Base-by-base conservation (phyloP, 2,797 vertebrate species). In the Etheostoma nigrum region DNA sequence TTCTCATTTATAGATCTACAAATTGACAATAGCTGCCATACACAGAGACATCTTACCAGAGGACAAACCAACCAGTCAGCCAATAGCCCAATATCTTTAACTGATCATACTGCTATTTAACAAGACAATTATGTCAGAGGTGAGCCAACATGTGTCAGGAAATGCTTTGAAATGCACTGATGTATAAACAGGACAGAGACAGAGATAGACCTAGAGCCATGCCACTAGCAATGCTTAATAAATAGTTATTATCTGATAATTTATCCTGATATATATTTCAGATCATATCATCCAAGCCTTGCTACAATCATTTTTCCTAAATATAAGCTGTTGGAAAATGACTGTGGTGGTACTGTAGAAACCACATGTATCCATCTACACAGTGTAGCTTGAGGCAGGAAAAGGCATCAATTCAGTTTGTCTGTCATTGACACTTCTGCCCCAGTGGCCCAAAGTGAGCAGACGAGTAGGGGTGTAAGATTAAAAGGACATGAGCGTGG, bases 401-500 rank as follows among this genome's bases (percentile, higher is more conserved):
- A 65, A 67, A 30, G 61, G n/a, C 54, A 53, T 54, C 61, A 42
- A 47, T 73, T 52, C 23, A 51, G 73, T 49, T 70, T 65, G 21
- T 11, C 60, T 65, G 67, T 86, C 80, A 76, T 15, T 69, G 78
- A 79, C 48, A 59, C 72, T 21, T 78, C 45, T 21, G 61, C 83
- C 76, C 79, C 77, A 42, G 61, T 12, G 54, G 70, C 40, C 55
- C 30, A 36, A 68, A 61, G 68, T 71, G 57, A 75, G 68, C 75
- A 52, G 72, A 69, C 11, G 14, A 16, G 62, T 21, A 58, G 21
- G 30, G 48, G 65, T 1, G 57, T 61, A 68, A 82, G 78, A 84
- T 76, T 40, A 78, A 88, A 72, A 85, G 67, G 67, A 67, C 68
- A 59, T n/a, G 51, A 84, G 62, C 65, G 8, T 59, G 74, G 45